Percentiles rank a stretch among this genome's conserved stretches.
These are phyloP conservation scores for Proteles cristata DNA, from an alignment of 2,113 vertebrate genomes.

Conservation along the genomic window DNA sequence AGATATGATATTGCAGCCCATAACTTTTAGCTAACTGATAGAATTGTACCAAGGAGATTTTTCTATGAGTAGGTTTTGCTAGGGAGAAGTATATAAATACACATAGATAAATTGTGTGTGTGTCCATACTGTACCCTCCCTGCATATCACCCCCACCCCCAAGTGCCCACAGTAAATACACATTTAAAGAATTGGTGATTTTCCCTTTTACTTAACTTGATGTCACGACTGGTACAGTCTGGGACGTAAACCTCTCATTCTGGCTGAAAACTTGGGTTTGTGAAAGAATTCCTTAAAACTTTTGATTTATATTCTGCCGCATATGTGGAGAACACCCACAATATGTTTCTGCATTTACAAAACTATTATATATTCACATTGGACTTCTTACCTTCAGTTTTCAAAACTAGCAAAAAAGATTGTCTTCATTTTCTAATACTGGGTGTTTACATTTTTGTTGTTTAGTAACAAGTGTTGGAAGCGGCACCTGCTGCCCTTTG, in stretches of 20 bases:
- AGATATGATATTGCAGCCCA: rapidly evolving
- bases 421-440: background rate
- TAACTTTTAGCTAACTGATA: background rate
- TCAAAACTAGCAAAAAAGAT: background rate
- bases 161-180: background rate
- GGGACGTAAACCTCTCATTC: background rate
- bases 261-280: background rate
- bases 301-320: background rate
- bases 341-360: background rate
- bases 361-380: background rate
- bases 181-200: background rate
- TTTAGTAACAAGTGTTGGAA: background rate
- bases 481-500: too few relatives aligned
- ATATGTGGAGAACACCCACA: background rate
- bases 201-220: background rate
- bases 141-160: background rate
- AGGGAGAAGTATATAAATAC: background rate
- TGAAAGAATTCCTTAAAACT: background rate
- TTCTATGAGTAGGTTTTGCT: background rate
- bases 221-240: background rate
- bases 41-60: background rate
- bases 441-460: background rate
- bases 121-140: background rate
- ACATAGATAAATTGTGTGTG: background rate
- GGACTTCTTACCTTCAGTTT: background rate